Conservation (phyloP, 1,140 invertebrate species). For the Anoplophora glabripennis region DNA sequence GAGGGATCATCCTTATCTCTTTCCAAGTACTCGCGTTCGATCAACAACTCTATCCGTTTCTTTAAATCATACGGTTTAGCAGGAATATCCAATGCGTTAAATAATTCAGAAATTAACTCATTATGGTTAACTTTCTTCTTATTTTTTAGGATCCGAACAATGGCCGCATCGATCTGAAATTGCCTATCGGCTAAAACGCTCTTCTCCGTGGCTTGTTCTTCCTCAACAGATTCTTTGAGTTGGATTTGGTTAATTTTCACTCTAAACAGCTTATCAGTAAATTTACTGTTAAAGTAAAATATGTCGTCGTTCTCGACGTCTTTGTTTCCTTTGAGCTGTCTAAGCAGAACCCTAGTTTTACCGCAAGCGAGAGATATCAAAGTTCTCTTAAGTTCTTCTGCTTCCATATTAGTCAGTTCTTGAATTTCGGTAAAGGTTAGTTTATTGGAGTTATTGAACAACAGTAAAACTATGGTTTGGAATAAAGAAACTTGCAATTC, state of each 20-base stretch:
- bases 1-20: conserved; percentile 38
- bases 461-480: conserved; percentile 88
- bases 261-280: conserved; percentile 92
- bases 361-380: conserved; percentile 93
- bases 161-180: conserved; percentile 98
- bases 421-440: conserved; percentile 78
- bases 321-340: conserved; percentile 73
- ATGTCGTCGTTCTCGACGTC: conserved; percentile 84
- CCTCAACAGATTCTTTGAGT: conserved; percentile 95
- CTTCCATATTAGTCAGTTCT: conserved; percentile 81
- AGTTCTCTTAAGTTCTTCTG: conserved; percentile 86
- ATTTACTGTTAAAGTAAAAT: conserved; percentile 89
- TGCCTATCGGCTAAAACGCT: conserved; percentile 96
- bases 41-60: conserved; percentile 41
- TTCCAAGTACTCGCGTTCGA: conserved; percentile 43
- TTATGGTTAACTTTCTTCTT: conserved; percentile 91
- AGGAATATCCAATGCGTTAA: conserved; percentile 95
- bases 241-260: conserved; percentile 99
- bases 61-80: conserved; percentile 64
- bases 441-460: conserved; percentile 87
- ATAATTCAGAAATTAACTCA: conserved; percentile 90
- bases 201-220: conserved; percentile 95
- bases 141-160: conserved; percentile 99
- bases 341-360: conserved; percentile 85
- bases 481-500: conserved; percentile 96